These are phyloP conservation scores for Pelvicachromis taeniatus DNA, from an alignment of 2,113 vertebrate species.

Conservation along the genomic window DNA sequence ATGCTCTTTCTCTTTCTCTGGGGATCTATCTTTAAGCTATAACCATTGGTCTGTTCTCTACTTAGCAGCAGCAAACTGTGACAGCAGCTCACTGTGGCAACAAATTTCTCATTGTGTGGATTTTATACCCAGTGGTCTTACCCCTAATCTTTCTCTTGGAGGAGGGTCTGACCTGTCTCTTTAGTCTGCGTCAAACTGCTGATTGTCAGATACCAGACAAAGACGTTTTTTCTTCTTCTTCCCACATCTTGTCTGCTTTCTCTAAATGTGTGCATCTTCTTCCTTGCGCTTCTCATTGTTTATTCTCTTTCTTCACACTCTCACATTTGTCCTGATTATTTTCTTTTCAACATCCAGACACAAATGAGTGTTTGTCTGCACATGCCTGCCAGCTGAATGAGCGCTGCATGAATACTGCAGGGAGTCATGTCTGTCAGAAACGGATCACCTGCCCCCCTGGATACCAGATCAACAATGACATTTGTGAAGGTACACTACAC, in stretches of 20 bases:
- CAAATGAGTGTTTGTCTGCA: slow-evolving; percentile 84
- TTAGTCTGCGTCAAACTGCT: slow-evolving; percentile 2
- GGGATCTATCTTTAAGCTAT: not conserved
- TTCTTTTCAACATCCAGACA: slow-evolving; percentile 67
- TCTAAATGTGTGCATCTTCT: not conserved
- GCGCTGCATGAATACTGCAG: slow-evolving; percentile 82
- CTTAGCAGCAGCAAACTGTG: slow-evolving; percentile 8
- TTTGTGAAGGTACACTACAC: slow-evolving; percentile 78
- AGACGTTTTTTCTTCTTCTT: not conserved
- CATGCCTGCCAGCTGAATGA: slow-evolving; percentile 80
- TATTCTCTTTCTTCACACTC: not conserved
- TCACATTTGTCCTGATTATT: not conserved
- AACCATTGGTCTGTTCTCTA: not conserved
- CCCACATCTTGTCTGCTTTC: not conserved
- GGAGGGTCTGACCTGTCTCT: slow-evolving; percentile 1
- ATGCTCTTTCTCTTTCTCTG: not conserved
- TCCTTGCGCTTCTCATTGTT: not conserved
- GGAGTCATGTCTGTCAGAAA: slow-evolving; percentile 81
- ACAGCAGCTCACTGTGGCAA: slow-evolving; percentile 1
- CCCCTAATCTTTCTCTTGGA: slow-evolving; percentile 16
- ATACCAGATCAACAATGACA: slow-evolving; percentile 68
- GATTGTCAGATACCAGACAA: not conserved
- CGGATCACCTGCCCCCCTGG: slow-evolving; percentile 79
- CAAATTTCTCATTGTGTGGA: slow-evolving; percentile 28
- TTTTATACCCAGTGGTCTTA: slow-evolving; percentile 13